phyloP scores from a whole-genome alignment of 2,888 invertebrate species.

The Xanthorhoe designata region DNA sequence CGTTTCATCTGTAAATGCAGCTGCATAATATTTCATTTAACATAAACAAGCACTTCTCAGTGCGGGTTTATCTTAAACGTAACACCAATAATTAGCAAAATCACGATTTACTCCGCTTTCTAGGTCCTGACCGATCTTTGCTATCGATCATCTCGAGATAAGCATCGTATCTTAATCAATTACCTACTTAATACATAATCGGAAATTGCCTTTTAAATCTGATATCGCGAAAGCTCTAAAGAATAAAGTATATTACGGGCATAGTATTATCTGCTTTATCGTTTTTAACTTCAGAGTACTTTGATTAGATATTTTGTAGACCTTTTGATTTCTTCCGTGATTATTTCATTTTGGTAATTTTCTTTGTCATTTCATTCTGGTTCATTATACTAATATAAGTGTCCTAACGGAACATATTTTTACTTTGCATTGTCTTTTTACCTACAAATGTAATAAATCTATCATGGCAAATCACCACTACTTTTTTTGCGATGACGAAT shows the following conservation, averaged over 20 bases:
- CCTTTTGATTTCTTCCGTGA: not conserved
- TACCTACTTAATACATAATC: slow-evolving; percentile 61
- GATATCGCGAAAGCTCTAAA: slow-evolving; percentile 21
- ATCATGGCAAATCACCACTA: too few relatives aligned
- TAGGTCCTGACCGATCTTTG: slow-evolving; percentile 70
- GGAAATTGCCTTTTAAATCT: slow-evolving; percentile 57
- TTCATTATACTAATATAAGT: too few relatives aligned
- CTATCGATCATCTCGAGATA: slow-evolving; percentile 77
- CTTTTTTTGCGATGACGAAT: too few relatives aligned
- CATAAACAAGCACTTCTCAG: slow-evolving; percentile 11
- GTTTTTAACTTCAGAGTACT: not conserved
- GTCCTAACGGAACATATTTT: too few relatives aligned
- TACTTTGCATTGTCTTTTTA: too few relatives aligned
- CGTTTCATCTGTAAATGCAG: not conserved
- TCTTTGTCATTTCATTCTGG: not conserved
- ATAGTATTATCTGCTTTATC: not conserved
- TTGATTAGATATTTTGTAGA: not conserved
- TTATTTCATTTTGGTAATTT: not conserved
- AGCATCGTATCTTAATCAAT: slow-evolving; percentile 67
- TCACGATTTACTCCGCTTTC: slow-evolving; percentile 80
- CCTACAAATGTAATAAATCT: too few relatives aligned
- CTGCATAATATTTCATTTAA: not conserved
- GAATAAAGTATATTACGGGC: not conserved
- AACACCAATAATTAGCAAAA: slow-evolving; percentile 78
- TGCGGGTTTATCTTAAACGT: slow-evolving; percentile 54